phyloP scores from a whole-genome alignment of 2,797 vertebrate genomes.

The Botia almorhae region DNA sequence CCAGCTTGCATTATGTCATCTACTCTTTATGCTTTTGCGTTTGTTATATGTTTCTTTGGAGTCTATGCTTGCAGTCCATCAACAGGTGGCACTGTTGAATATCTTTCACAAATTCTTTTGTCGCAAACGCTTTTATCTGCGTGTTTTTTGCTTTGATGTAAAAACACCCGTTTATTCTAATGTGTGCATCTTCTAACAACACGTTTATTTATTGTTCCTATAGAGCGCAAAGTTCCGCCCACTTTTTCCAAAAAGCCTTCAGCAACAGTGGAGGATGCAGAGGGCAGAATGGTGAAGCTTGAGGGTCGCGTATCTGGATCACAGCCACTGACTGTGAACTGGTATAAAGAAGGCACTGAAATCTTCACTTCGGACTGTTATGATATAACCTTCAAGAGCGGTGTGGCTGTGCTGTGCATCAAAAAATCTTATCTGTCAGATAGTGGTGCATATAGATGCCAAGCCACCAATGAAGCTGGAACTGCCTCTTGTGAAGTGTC shows the following conservation, averaged over 20 bases:
- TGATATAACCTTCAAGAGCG: conserved; percentile 91
- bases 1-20: not conserved
- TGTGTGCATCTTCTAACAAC: not conserved
- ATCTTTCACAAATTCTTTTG: conserved; percentile 4
- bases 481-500: conserved; percentile 80
- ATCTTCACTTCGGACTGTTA: conserved; percentile 83
- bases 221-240: conserved; percentile 91
- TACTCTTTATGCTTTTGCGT: conserved; percentile 30
- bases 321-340: conserved; percentile 87
- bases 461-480: conserved; percentile 91
- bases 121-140: not conserved
- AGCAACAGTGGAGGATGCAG: conserved; percentile 87
- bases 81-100: conserved; percentile 26
- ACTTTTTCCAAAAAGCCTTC: conserved; percentile 93
- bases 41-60: conserved; percentile 21
- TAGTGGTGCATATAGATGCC: conserved; percentile 88
- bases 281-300: conserved; percentile 90
- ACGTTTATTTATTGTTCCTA: conserved; percentile 28
- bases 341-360: conserved; percentile 89
- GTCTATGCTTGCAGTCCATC: not conserved
- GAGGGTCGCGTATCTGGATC: conserved; percentile 92
- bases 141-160: not conserved
- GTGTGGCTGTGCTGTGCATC: conserved; percentile 83
- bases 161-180: not conserved
- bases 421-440: conserved; percentile 80